Evolutionary conservation across 2,113 vertebrate genomes (phyloP).

Genomic region (Microcebus lehilahytsara): DNA sequence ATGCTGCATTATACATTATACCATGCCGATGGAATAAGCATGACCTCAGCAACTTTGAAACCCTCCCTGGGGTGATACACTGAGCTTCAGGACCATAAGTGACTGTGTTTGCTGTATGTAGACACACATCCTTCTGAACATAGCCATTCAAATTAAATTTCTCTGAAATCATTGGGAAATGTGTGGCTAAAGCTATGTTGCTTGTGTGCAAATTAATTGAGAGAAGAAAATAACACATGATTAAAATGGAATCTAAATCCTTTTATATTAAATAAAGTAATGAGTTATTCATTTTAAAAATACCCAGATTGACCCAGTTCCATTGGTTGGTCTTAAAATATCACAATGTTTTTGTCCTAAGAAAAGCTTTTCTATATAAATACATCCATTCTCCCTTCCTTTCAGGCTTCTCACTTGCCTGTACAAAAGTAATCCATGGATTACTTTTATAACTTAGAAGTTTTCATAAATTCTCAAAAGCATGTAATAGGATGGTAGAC

Average conservation of each 20-base stretch:
- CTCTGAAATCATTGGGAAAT: not conserved
- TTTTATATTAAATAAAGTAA: constrained; percentile 10
- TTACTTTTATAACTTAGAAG: not conserved
- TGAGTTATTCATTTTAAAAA: constrained; percentile 34
- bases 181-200: not conserved
- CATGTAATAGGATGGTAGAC: not conserved
- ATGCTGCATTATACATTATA: not conserved
- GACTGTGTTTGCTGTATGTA: not conserved
- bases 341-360: not conserved
- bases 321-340: constrained; percentile 36
- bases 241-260: not conserved
- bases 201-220: not conserved
- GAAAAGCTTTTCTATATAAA: not conserved
- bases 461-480: not conserved
- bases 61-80: not conserved
- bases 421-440: not conserved
- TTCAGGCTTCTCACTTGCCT: not conserved
- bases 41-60: not conserved
- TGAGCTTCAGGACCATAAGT: not conserved
- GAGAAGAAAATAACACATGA: not conserved
- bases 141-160: not conserved
- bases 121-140: not conserved
- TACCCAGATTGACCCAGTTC: not conserved
- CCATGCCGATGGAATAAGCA: not conserved
- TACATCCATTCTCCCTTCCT: not conserved